phyloP scores from a whole-genome alignment of 1,140 invertebrate genomes.

The Centruroides vittatus region DNA sequence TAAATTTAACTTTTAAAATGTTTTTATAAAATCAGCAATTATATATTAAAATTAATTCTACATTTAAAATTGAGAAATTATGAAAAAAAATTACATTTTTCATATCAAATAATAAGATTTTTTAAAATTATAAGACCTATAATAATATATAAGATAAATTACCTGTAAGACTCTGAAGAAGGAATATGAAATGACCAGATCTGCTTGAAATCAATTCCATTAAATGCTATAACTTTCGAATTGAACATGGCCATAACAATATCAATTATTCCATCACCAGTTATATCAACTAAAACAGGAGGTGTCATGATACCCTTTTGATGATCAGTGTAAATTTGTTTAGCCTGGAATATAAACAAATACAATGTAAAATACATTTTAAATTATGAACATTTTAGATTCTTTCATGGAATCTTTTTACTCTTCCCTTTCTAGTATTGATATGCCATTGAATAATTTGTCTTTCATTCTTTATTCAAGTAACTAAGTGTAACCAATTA shows the following conservation, averaged over 20 bases:
- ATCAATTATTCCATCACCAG: constrained; percentile 52
- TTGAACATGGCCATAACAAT: constrained; percentile 58
- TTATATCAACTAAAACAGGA: constrained; percentile 59
- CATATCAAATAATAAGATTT: neutral
- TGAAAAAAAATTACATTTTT: neutral
- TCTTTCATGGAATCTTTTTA: too few relatives aligned
- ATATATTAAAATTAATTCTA: too few relatives aligned
- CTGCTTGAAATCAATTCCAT: constrained; percentile 47
- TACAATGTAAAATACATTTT: neutral
- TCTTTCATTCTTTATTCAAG: too few relatives aligned
- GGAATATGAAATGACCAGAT: constrained; percentile 58
- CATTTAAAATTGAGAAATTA: neutral
- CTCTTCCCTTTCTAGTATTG: too few relatives aligned
- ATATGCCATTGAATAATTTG: too few relatives aligned
- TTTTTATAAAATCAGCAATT: too few relatives aligned
- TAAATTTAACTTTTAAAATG: neutral
- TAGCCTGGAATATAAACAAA: constrained; percentile 16
- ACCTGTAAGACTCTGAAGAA: constrained; percentile 39
- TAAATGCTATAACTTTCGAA: constrained; percentile 52
- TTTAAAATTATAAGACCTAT: neutral
- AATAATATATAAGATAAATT: constrained; percentile 11
- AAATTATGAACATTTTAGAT: too few relatives aligned
- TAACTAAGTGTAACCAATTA: too few relatives aligned
- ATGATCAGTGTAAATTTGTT: constrained; percentile 25
- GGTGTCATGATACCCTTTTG: constrained; percentile 40